phyloP scores from a whole-genome alignment of 2,888 invertebrate genomes.

The Thalpophila matura region DNA sequence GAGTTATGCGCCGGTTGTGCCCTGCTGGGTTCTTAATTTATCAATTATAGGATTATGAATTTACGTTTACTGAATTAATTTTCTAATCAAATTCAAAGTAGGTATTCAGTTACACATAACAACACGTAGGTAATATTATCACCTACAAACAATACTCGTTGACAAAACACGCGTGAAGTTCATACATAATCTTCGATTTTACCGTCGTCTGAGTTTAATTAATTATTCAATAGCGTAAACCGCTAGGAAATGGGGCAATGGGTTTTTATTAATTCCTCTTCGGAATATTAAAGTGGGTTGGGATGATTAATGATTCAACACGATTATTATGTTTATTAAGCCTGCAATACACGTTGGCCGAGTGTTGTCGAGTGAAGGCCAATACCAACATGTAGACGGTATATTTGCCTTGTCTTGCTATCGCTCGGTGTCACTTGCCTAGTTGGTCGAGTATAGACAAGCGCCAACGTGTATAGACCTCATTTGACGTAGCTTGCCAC shows the following conservation, averaged over 20 bases:
- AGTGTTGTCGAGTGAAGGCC: too few relatives aligned
- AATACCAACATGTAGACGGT: too few relatives aligned
- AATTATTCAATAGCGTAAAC: constrained; percentile 83
- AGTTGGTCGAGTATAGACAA: too few relatives aligned
- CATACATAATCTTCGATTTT: constrained; percentile 69
- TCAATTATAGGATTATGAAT: constrained; percentile 11
- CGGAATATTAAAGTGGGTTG: constrained; percentile 69
- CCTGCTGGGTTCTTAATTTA: constrained; percentile 16
- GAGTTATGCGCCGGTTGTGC: constrained; percentile 20
- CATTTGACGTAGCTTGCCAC: too few relatives aligned
- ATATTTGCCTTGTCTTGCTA: too few relatives aligned
- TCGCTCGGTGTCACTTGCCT: too few relatives aligned
- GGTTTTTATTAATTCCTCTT: constrained; percentile 76
- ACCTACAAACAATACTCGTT: constrained; percentile 27
- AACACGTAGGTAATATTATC: constrained; percentile 24
- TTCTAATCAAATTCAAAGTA: constrained; percentile 5
- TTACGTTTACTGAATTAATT: constrained; percentile 16
- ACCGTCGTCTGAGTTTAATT: constrained; percentile 78
- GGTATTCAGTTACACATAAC: constrained; percentile 22
- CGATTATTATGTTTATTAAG: constrained; percentile 70
- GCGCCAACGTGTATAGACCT: too few relatives aligned
- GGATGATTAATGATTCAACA: constrained; percentile 67
- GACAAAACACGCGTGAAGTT: constrained; percentile 38
- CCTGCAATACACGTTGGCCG: too few relatives aligned
- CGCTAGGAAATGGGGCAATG: constrained; percentile 74